These are phyloP conservation scores for Melipona bicolor DNA, from an alignment of 2,888 invertebrate genomes.

Conservation along the genomic window DNA sequence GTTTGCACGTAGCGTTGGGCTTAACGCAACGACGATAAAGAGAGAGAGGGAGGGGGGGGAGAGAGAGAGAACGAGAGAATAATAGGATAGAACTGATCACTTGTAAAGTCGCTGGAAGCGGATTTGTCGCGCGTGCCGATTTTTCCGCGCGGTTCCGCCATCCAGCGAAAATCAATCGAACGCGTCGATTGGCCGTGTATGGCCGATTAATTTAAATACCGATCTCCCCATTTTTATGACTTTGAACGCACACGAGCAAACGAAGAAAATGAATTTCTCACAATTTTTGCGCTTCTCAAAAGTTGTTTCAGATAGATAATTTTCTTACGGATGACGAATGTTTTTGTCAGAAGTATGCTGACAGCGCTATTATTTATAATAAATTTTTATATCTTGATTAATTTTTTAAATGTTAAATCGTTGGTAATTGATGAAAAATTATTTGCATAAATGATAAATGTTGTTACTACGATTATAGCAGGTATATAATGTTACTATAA, in stretches of 20 bases:
- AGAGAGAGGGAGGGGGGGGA: not conserved
- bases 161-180: constrained; percentile 14
- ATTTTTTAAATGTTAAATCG: not conserved
- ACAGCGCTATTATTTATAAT: not conserved
- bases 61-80: constrained; percentile 38
- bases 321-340: not conserved
- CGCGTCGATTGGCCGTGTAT: not conserved
- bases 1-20: constrained; percentile 54
- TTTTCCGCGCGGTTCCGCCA: constrained; percentile 31
- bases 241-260: not conserved
- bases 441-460: not conserved
- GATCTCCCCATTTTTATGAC: not conserved
- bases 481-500: no score
- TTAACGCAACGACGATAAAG: constrained; percentile 47
- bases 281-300: not conserved
- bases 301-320: fast-evolving
- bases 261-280: no score
- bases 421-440: no score
- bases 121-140: constrained; percentile 24
- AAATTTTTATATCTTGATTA: not conserved
- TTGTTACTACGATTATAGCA: not conserved
- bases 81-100: constrained; percentile 66
- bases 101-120: constrained; percentile 43
- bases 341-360: not conserved
- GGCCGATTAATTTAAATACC: constrained; percentile 4